A percentile compares a stretch with the other conserved stretches of the same genome.
phyloP scores from a whole-genome alignment of 2,797 vertebrate species.

The Pipistrellus pipistrellus region DNA sequence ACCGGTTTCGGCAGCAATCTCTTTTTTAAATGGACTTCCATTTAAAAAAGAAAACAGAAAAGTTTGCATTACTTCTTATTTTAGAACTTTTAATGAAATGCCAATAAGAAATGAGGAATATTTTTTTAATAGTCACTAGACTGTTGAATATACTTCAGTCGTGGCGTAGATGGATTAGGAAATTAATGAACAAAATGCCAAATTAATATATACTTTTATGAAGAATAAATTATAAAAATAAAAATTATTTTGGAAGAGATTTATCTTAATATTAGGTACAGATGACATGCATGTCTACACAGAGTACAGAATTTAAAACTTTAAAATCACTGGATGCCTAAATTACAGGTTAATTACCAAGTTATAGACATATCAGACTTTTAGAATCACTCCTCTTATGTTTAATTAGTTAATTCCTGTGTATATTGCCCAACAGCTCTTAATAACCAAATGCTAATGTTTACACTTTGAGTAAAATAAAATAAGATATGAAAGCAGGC shows the following conservation, averaged over 20 bases:
- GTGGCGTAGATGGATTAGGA: not conserved
- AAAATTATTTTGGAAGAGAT: not conserved
- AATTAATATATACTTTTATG: constrained; percentile 39
- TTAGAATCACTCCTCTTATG: not conserved
- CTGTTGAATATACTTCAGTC: constrained; percentile 33
- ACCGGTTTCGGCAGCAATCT: too few species aligned
- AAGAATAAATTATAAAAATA: constrained; percentile 49
- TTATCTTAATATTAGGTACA: constrained; percentile 30
- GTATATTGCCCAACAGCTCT: not conserved
- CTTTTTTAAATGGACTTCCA: constrained; percentile 39
- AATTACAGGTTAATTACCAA: constrained; percentile 56
- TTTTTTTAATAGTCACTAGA: not conserved
- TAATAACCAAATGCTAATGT: constrained; percentile 16
- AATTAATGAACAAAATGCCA: constrained; percentile 22
- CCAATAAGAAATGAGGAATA: constrained; percentile 47
- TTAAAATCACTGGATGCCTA: constrained; percentile 54
- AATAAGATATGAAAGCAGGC: not conserved
- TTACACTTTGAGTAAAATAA: constrained; percentile 46
- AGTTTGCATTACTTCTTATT: not conserved
- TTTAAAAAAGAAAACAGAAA: constrained; percentile 43
- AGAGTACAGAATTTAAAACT: constrained; percentile 43
- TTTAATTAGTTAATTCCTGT: constrained; percentile 57
- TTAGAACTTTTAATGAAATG: constrained; percentile 59
- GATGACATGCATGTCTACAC: not conserved
- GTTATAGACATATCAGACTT: constrained; percentile 18